phyloP scores from a whole-genome alignment of 2,888 invertebrate genomes.

The Hylaea fasciaria region DNA sequence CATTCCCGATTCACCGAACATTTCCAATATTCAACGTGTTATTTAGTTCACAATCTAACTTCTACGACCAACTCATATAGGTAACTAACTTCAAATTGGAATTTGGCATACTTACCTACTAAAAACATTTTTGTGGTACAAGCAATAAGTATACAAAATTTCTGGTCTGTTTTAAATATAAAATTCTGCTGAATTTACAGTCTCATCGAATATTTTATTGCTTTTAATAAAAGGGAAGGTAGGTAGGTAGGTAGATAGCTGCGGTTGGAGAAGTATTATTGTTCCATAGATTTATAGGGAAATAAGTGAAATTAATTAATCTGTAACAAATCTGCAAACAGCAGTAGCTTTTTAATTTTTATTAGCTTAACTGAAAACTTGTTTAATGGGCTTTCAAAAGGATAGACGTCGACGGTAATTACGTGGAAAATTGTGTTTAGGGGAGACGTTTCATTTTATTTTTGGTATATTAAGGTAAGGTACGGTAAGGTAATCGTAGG shows the following conservation, averaged over 20 bases:
- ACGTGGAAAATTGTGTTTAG: conserved; percentile 35
- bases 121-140: conserved; percentile 35
- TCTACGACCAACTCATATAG: conserved; percentile 36
- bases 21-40: conserved; percentile 50
- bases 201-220: conserved; percentile 1
- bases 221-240: too few relatives aligned
- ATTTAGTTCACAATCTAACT: conserved; percentile 45
- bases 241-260: too few relatives aligned
- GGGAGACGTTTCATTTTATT: conserved; percentile 35
- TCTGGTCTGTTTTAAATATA: conserved; percentile 12
- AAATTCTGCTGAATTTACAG: conserved; percentile 10
- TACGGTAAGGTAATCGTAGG: conserved; percentile 26
- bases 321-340: conserved; percentile 30
- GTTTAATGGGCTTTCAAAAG: conserved; percentile 33
- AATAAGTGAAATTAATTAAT: conserved; percentile 28
- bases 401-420: conserved; percentile 30
- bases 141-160: conserved; percentile 14
- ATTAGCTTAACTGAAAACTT: conserved; percentile 37
- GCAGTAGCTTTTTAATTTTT: conserved; percentile 29
- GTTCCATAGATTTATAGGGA: conserved; percentile 9
- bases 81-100: conserved; percentile 50
- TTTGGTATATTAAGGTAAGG: conserved; percentile 8
- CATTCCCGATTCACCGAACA: conserved; percentile 48
- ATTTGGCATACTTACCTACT: conserved; percentile 36
- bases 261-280: not conserved